Evolutionary conservation across 2,888 invertebrate species (phyloP), one percentile per base, ranked within the genome.

Genomic region (Autographa pulchrina): DNA sequence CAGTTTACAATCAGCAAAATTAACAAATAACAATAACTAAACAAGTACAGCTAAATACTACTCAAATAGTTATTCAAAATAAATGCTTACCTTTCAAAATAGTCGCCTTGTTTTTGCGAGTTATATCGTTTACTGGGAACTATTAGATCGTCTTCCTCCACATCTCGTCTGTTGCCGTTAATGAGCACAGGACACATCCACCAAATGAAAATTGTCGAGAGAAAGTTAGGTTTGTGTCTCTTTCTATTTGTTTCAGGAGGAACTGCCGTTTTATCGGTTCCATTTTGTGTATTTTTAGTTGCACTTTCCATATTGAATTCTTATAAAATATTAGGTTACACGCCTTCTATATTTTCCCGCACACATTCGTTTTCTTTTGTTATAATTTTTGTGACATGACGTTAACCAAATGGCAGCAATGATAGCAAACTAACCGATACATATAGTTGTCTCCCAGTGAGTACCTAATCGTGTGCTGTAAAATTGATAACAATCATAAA

Each of bases 131-230:
- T 95, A 11, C 97, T 92, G 0, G 97, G 96, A 60, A 89, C 75
- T 38, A 97, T 97, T 32, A 98, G 93, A 91, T 98, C 98, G 11
- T 95, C 92, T 65, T 97, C 96, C 82, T 96, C 96, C 14, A 98
- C 92, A 73, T 97, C 96, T 78, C 96, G 93, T 84, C 89, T 94
- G 70, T 96, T 95, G 7, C 97, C 97, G 81, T 95, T 96, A 68
- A 94, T 90, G 11, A 96, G 84, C 65, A 96, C 93, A 11, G 96
- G 96, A 75, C 93, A 93, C 72, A 96, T 88, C 96, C 96, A 96
- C 88, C 96, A 96, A 52, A 96, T 82, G 74, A 96, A 95, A 25
- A 96, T 65, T 73, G 86, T 88, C 1, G 96, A 94, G 1, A 96
- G 72, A 60, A 93, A 71, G 74, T 94, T 94, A 0, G 94, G 93